Conservation (phyloP, 2,113 vertebrate genomes). For the Siniperca chuatsi region DNA sequence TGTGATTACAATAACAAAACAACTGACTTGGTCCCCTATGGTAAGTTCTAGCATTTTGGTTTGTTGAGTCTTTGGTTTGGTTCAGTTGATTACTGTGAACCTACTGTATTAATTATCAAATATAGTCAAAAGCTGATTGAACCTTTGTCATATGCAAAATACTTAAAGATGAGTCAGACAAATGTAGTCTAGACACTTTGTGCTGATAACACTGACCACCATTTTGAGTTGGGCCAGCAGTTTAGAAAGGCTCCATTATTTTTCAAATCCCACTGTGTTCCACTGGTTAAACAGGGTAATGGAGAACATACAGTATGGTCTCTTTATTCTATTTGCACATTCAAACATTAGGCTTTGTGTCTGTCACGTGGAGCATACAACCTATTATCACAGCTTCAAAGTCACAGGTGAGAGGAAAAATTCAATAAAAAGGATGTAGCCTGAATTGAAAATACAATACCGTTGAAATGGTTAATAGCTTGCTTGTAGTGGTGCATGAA, state of each 20-base stretch:
- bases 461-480: not conserved
- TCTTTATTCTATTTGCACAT: not conserved
- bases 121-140: not conserved
- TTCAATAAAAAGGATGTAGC: not conserved
- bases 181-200: not conserved
- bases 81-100: not conserved
- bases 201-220: not conserved
- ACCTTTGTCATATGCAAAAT: not conserved
- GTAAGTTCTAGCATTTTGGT: not conserved
- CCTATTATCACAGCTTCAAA: constrained; percentile 27
- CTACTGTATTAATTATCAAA: not conserved
- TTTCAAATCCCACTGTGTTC: not conserved
- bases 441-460: not conserved
- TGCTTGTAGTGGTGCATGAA: not conserved
- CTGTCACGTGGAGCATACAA: constrained; percentile 1
- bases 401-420: not conserved
- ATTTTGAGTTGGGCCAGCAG: not conserved
- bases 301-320: not conserved
- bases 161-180: not conserved
- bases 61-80: not conserved
- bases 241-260: not conserved
- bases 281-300: not conserved
- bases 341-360: not conserved
- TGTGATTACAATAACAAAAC: not conserved
- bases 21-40: too few species aligned